Percentiles rank a stretch among this genome's conserved stretches.
phyloP scores from a whole-genome alignment of 2,888 invertebrate genomes.

The Penaeus monodon region DNA sequence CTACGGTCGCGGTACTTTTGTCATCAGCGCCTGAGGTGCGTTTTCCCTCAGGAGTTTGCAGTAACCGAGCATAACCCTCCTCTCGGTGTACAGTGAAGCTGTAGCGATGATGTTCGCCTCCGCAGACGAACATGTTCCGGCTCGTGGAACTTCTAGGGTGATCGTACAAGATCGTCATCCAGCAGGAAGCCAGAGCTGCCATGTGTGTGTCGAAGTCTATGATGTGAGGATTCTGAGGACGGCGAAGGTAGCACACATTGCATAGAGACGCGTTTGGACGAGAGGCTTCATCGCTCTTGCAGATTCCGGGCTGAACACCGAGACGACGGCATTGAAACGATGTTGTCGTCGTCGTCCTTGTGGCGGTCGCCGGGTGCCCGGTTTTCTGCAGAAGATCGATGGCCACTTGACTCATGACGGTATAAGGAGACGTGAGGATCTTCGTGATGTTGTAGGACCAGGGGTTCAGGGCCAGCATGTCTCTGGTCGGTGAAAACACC shows the following conservation, averaged over 20 bases:
- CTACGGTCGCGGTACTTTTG: slow-evolving; percentile 19
- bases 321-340: slow-evolving; percentile 46
- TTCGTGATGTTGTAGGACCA: too few relatives aligned
- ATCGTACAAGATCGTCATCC: slow-evolving; percentile 41
- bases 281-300: slow-evolving; percentile 17
- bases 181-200: slow-evolving; percentile 39
- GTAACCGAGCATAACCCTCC: slow-evolving; percentile 24
- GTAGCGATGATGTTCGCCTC: neutral
- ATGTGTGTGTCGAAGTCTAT: slow-evolving; percentile 46
- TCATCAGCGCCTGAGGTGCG: slow-evolving; percentile 45
- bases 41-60: slow-evolving; percentile 11
- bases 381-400: slow-evolving; percentile 20
- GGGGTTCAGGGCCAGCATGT: too few relatives aligned
- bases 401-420: slow-evolving; percentile 38
- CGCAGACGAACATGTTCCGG: slow-evolving; percentile 33
- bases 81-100: slow-evolving; percentile 27
- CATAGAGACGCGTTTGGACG: slow-evolving; percentile 39
- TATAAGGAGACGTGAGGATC: slow-evolving; percentile 26
- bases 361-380: neutral
- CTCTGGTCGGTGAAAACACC: too few relatives aligned
- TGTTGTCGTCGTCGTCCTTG: slow-evolving; percentile 28
- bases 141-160: slow-evolving; percentile 34
- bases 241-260: slow-evolving; percentile 46
- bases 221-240: slow-evolving; percentile 47
- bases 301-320: slow-evolving; percentile 33